These are phyloP conservation scores for Phataginus tricuspis DNA, from an alignment of 2,797 vertebrate genomes.

Conservation along the genomic window DNA sequence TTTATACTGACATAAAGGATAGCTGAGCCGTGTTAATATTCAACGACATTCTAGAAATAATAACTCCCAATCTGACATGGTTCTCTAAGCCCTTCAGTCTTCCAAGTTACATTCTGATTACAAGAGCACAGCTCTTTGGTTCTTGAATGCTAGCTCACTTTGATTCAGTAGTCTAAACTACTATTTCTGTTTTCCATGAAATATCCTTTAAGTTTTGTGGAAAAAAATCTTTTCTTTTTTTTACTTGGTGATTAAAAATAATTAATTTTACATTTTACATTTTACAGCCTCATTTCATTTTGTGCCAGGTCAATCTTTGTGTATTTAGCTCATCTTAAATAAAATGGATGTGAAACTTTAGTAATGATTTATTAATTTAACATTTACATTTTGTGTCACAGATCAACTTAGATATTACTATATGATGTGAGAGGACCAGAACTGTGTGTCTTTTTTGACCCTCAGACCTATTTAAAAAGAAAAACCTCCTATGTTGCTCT, in stretches of 20 bases:
- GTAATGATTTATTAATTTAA: slow-evolving; percentile 1
- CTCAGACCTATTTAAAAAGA: slow-evolving; percentile 36
- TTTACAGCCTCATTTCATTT: slow-evolving; percentile 12
- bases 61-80: background rate
- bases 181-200: slow-evolving; percentile 39
- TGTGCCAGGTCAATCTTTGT: background rate
- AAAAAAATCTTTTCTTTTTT: background rate
- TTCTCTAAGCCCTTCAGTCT: slow-evolving; percentile 48
- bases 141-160: slow-evolving; percentile 25
- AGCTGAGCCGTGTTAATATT: slow-evolving; percentile 55
- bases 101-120: slow-evolving; percentile 10
- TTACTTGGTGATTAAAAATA: slow-evolving; percentile 1
- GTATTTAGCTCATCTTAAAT: background rate
- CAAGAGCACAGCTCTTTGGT: slow-evolving; percentile 39
- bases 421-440: slow-evolving; percentile 3
- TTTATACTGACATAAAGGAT: slow-evolving; percentile 13
- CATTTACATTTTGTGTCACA: slow-evolving; percentile 44
- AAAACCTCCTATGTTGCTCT: slow-evolving; percentile 39
- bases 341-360: slow-evolving; percentile 3
- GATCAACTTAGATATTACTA: slow-evolving; percentile 40
- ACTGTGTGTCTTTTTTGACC: slow-evolving; percentile 38
- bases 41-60: slow-evolving; percentile 43
- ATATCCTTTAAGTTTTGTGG: slow-evolving; percentile 16
- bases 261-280: slow-evolving; percentile 41
- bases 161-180: background rate